These are phyloP conservation scores for Diorhabda carinulata DNA, from an alignment of 1,140 invertebrate genomes.

Conservation along the genomic window DNA sequence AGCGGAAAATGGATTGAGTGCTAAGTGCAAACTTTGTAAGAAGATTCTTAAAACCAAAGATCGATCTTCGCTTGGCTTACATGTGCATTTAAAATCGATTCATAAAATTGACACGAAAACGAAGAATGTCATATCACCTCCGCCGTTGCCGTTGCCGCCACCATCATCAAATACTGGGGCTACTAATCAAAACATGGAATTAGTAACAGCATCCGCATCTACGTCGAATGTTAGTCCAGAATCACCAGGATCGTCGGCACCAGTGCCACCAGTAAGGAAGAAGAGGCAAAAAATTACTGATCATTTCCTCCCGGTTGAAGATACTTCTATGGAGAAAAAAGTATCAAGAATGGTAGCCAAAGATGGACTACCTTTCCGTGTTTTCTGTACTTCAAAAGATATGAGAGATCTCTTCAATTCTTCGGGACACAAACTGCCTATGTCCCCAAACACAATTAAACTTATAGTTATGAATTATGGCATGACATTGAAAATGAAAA, in stretches of 20 bases:
- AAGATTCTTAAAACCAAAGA: constrained; percentile 21
- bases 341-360: constrained; percentile 21
- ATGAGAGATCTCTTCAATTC: constrained; percentile 22
- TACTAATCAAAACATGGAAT: not conserved
- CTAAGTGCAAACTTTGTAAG: constrained; percentile 19
- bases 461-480: constrained; percentile 22
- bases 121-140: constrained; percentile 7
- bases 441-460: constrained; percentile 18
- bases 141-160: no score
- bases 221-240: constrained; percentile 14
- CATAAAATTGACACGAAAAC: constrained; percentile 14
- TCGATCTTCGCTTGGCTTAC: constrained; percentile 8
- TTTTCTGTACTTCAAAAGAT: constrained; percentile 22
- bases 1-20: constrained; percentile 17
- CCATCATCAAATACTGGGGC: not conserved
- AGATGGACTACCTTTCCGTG: constrained; percentile 22
- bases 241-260: constrained; percentile 16
- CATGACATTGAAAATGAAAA: constrained; percentile 21
- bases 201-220: constrained; percentile 10
- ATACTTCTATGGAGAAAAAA: constrained; percentile 15
- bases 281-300: constrained; percentile 18
- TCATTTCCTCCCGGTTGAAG: constrained; percentile 17
- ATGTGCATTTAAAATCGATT: constrained; percentile 21
- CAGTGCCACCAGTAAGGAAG: constrained; percentile 15
- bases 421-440: constrained; percentile 14